These are phyloP conservation scores for Pseudococcus viburni DNA, from an alignment of 2,888 invertebrate genomes.

Conservation along the genomic window DNA sequence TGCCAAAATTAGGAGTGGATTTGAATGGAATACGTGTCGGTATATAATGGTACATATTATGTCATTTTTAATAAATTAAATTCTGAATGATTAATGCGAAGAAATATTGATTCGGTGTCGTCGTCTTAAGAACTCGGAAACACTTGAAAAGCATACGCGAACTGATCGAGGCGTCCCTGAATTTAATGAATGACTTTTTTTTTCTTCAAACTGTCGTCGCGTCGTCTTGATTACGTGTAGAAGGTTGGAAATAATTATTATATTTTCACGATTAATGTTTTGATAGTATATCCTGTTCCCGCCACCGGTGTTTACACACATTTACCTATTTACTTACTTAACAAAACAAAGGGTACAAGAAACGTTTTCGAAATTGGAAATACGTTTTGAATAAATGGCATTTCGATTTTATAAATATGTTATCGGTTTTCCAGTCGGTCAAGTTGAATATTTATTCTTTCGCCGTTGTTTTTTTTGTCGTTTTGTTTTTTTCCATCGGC, in stretches of 20 bases:
- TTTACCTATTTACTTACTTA: no score
- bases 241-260: no score
- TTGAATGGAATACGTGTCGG: not conserved
- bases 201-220: no score
- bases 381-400: not conserved
- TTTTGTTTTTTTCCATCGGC: not conserved
- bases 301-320: no score
- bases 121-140: not conserved
- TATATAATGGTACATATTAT: not conserved
- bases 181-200: not conserved
- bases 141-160: constrained; percentile 5
- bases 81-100: not conserved
- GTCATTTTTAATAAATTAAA: constrained; percentile 6
- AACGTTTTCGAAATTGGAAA: not conserved
- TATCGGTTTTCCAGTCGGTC: constrained; percentile 3
- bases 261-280: no score
- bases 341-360: not conserved
- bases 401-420: constrained; percentile 21
- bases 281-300: no score
- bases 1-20: not conserved
- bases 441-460: constrained; percentile 1
- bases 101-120: not conserved
- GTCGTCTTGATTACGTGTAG: no score
- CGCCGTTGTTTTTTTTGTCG: not conserved
- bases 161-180: not conserved